A percentile compares a stretch with the other conserved stretches of the same genome.
Conservation (phyloP, 2,797 vertebrate genomes). For the Phalanger gymnotis region DNA sequence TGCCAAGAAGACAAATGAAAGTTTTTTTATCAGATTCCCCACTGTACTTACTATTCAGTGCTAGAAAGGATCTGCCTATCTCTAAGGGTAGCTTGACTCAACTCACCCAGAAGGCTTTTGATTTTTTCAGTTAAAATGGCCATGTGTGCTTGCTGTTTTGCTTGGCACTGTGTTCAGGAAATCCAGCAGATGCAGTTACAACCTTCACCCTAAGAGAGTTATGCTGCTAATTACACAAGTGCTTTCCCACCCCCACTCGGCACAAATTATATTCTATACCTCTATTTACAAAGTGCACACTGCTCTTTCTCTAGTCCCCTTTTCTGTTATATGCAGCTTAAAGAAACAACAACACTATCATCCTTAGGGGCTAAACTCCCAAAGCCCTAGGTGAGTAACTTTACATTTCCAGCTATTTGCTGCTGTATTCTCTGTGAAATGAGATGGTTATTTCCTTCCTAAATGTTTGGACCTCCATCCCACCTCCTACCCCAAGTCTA, state of each 20-base stretch:
- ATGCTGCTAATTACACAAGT: not conserved
- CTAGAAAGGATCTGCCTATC: not conserved
- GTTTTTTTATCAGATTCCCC: too few relatives aligned
- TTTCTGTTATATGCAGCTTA: not conserved
- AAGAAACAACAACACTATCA: not conserved
- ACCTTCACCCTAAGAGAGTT: constrained; percentile 12
- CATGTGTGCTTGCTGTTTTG: not conserved
- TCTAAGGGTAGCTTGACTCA: constrained; percentile 14
- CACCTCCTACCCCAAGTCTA: not conserved
- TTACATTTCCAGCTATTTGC: not conserved
- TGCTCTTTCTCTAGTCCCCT: not conserved
- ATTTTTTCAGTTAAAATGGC: not conserved
- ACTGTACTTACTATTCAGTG: constrained; percentile 8
- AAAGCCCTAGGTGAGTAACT: not conserved
- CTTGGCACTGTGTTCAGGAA: not conserved
- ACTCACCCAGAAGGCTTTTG: constrained; percentile 4
- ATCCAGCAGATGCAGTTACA: not conserved
- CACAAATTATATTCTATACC: constrained; percentile 30
- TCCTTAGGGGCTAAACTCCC: not conserved
- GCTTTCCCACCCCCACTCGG: not conserved
- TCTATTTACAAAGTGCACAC: constrained; percentile 35
- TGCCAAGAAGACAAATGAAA: not conserved
- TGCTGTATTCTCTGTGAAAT: not conserved
- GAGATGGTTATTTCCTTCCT: not conserved
- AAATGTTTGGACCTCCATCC: not conserved